These are phyloP conservation scores for Brassicogethes aeneus DNA, from an alignment of 2,888 invertebrate species.

Conservation along the genomic window DNA sequence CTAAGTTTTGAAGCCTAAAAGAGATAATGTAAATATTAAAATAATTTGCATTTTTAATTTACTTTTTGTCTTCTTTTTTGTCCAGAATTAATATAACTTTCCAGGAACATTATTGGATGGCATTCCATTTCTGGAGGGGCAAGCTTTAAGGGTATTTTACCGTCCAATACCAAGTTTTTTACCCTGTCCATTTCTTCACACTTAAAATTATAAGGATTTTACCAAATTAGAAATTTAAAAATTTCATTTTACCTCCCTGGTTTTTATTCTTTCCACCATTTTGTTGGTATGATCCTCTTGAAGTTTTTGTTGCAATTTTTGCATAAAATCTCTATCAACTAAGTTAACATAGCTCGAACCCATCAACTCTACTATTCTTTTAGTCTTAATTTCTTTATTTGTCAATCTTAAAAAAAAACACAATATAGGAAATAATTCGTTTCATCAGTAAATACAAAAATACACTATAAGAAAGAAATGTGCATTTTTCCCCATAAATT, in stretches of 20 bases:
- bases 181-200: slow-evolving; percentile 57
- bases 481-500: no score
- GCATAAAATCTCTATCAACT: slow-evolving; percentile 61
- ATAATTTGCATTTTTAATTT: background rate
- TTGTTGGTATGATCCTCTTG: slow-evolving; percentile 54
- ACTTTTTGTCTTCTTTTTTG: background rate
- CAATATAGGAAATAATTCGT: no score
- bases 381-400: no score
- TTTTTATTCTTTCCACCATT: slow-evolving; percentile 53
- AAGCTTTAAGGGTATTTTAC: slow-evolving; percentile 56
- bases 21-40: no score
- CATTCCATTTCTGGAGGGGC: slow-evolving; percentile 56
- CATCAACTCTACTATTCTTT: slow-evolving; percentile 57
- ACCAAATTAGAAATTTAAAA: background rate
- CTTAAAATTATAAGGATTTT: slow-evolving; percentile 20
- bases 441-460: no score
- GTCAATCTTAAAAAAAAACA: no score
- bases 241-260: slow-evolving; percentile 46
- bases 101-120: slow-evolving; percentile 62
- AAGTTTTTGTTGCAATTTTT: slow-evolving; percentile 52
- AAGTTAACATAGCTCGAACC: slow-evolving; percentile 58
- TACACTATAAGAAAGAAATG: no score
- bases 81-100: slow-evolving; percentile 21
- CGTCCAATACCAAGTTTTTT: slow-evolving; percentile 57
- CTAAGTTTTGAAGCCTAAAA: no score